These are phyloP conservation scores for Tetramorium parvispinum DNA, from an alignment of 1,140 invertebrate genomes.

Conservation along the genomic window DNA sequence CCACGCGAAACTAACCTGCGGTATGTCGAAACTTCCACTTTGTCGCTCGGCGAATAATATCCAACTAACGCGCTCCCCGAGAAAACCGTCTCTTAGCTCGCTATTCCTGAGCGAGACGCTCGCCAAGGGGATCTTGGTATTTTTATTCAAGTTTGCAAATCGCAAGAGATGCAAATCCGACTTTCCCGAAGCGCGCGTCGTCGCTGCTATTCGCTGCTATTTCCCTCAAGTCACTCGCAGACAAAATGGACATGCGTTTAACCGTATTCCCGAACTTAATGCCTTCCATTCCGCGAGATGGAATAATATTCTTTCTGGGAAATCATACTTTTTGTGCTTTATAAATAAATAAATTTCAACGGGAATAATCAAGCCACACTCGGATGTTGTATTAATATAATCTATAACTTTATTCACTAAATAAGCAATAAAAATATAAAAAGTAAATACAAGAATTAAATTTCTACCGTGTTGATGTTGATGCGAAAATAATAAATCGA, in stretches of 20 bases:
- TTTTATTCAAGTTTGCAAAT: conserved; percentile 44
- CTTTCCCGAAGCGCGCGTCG: not conserved
- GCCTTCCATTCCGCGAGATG: not conserved
- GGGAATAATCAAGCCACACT: too few species aligned
- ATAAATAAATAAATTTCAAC: not conserved
- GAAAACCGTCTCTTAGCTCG: not conserved
- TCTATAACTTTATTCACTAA: too few species aligned
- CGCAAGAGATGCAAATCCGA: conserved; percentile 18
- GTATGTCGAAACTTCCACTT: conserved; percentile 56
- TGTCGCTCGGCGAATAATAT: conserved; percentile 53
- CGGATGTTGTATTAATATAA: too few species aligned
- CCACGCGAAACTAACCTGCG: conserved; percentile 34
- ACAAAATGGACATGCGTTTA: conserved; percentile 1
- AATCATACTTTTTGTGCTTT: not conserved
- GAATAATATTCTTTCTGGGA: not conserved
- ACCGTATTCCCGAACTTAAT: not conserved
- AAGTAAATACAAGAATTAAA: too few species aligned
- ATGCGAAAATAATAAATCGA: too few species aligned
- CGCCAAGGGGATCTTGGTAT: not conserved
- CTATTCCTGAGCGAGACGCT: conserved; percentile 17
- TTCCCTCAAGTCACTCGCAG: not conserved
- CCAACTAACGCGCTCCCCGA: conserved; percentile 8
- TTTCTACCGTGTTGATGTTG: too few species aligned
- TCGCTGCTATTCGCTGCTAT: not conserved
- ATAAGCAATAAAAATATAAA: too few species aligned